A percentile compares a stretch with the other conserved stretches of the same genome.
Conservation (phyloP, 2,113 vertebrate genomes). For the Megaptera novaeangliae region DNA sequence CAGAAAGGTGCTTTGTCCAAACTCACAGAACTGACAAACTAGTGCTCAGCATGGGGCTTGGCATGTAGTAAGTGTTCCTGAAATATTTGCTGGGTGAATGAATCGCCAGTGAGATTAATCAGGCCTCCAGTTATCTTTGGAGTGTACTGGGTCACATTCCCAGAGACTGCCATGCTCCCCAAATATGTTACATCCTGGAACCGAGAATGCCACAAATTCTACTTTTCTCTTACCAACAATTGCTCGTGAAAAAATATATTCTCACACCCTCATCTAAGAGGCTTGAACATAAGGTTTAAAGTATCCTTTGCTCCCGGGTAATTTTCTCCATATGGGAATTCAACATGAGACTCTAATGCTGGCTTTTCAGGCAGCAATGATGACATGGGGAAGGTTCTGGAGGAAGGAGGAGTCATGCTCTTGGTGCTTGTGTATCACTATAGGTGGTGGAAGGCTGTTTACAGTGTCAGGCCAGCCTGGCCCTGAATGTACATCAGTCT, state of each 20-base stretch:
- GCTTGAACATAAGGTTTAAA: background rate
- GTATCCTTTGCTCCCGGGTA: background rate
- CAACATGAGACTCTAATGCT: background rate
- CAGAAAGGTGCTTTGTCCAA: background rate
- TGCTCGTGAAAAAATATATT: rapidly evolving
- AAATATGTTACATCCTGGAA: background rate
- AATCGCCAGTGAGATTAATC: too few relatives aligned
- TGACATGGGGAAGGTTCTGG: background rate
- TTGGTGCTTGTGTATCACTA: background rate
- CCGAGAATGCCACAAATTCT: too few relatives aligned
- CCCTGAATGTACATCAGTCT: background rate
- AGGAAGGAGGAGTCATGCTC: background rate
- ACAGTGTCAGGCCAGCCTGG: background rate
- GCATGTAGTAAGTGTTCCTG: background rate
- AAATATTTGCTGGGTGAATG: background rate
- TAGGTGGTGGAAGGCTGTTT: background rate
- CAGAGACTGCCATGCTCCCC: background rate
- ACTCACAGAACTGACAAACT: too few relatives aligned
- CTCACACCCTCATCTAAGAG: background rate
- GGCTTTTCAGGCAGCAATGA: background rate
- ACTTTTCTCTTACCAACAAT: background rate
- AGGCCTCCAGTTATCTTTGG: background rate
- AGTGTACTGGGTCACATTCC: background rate
- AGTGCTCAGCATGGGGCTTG: background rate
- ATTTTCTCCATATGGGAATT: background rate